phyloP scores from a whole-genome alignment of 2,797 vertebrate genomes.

The Falco peregrinus region DNA sequence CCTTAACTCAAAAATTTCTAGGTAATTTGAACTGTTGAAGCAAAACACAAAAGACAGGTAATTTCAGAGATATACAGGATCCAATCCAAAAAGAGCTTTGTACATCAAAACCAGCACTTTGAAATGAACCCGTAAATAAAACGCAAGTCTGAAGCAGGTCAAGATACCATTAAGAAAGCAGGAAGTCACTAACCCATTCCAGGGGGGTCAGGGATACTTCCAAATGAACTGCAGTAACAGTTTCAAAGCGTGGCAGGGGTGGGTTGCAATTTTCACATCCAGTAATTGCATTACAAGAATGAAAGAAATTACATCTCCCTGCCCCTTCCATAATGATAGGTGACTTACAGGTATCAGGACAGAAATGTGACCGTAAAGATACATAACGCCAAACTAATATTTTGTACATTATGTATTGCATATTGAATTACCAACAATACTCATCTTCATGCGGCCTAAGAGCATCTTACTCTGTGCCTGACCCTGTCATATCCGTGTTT shows the following conservation, averaged over 20 bases:
- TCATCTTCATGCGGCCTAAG: neutral
- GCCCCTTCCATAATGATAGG: neutral
- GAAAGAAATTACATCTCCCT: neutral
- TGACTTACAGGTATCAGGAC: neutral
- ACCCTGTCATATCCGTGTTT: neutral
- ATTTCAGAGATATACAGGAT: conserved; percentile 52
- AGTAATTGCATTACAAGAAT: neutral
- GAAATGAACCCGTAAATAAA: conserved; percentile 19
- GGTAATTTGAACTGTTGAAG: neutral
- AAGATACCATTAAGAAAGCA: conserved; percentile 11
- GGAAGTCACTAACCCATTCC: conserved; percentile 9
- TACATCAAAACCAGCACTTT: neutral
- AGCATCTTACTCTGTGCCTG: neutral
- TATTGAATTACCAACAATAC: neutral
- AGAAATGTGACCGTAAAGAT: neutral
- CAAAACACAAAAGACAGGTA: conserved; percentile 37
- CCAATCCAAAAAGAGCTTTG: conserved; percentile 1
- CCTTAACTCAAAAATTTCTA: neutral
- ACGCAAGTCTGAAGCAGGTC: conserved; percentile 8
- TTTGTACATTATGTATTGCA: neutral
- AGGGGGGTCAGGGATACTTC: neutral
- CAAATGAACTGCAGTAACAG: neutral
- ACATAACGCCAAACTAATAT: neutral
- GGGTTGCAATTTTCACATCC: neutral
- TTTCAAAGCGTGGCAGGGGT: neutral